These are phyloP conservation scores for Gadopsis bispinosus DNA, from an alignment of 2,797 vertebrate species.

Conservation along the genomic window DNA sequence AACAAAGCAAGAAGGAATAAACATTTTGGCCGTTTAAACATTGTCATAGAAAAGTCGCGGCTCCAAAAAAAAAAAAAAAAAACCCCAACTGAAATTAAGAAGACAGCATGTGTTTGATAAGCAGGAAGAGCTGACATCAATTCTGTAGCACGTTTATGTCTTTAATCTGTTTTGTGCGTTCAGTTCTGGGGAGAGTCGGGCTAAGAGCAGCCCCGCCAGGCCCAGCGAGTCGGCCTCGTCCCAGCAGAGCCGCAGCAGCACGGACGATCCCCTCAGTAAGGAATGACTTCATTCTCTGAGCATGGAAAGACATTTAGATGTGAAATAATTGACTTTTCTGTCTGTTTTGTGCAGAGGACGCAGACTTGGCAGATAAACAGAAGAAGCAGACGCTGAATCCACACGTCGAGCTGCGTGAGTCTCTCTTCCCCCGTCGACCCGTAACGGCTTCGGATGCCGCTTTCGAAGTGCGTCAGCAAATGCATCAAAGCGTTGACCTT, in stretches of 20 bases:
- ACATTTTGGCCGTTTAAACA: neutral
- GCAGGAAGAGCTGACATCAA: neutral
- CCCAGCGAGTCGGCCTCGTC: constrained; percentile 83
- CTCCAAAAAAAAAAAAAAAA: too few relatives aligned
- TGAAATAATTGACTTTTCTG: neutral
- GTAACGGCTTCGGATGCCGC: neutral
- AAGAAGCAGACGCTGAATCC: constrained; percentile 94
- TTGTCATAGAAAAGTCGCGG: too few relatives aligned
- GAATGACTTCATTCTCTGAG: neutral
- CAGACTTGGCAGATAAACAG: constrained; percentile 90
- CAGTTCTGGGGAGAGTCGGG: constrained; percentile 88
- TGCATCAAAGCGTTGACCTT: neutral
- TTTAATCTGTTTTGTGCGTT: neutral
- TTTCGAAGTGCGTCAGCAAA: neutral
- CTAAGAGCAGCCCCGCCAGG: constrained; percentile 91
- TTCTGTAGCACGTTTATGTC: neutral
- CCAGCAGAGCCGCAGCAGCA: constrained; percentile 81
- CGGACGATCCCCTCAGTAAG: constrained; percentile 90
- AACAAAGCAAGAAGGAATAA: neutral
- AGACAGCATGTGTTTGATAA: neutral
- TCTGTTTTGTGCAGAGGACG: constrained; percentile 86
- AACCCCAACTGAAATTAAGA: neutral
- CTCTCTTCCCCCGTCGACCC: neutral
- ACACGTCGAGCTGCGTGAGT: constrained; percentile 97
- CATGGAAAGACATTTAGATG: neutral